A percentile compares a stretch with the other conserved stretches of the same genome.
Evolutionary conservation across 1,140 invertebrate species (phyloP).

Genomic region (Drosophila ironensis): DNA sequence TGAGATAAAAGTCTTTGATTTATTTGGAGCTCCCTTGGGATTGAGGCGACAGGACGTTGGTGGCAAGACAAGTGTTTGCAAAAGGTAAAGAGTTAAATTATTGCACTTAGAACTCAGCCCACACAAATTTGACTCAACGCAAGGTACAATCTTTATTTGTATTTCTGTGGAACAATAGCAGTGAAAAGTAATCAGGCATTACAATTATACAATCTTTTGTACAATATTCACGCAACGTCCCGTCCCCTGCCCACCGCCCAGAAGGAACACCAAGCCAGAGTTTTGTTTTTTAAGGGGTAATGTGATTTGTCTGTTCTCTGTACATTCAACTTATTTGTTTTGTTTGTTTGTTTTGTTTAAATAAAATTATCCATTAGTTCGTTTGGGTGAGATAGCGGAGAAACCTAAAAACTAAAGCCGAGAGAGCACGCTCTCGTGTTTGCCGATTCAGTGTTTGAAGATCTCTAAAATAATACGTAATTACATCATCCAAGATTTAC

Average conservation of each 20-base stretch:
- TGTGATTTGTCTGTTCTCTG: slow-evolving; percentile 23
- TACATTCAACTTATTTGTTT: slow-evolving; percentile 14
- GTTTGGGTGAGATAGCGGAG: slow-evolving; percentile 58
- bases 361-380: slow-evolving; percentile 30
- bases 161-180: no score
- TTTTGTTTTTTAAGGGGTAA: slow-evolving; percentile 6
- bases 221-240: not conserved
- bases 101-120: no score
- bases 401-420: slow-evolving; percentile 50
- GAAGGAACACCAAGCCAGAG: slow-evolving; percentile 14
- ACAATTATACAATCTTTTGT: not conserved
- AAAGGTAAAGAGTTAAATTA: no score
- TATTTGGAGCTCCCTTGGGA: not conserved
- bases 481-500: slow-evolving; percentile 80
- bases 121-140: no score
- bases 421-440: not conserved
- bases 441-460: slow-evolving; percentile 12
- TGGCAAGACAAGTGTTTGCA: no score
- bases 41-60: slow-evolving; percentile 6
- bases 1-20: slow-evolving; percentile 38
- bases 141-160: no score
- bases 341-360: no score
- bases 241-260: not conserved
- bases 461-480: slow-evolving; percentile 57
- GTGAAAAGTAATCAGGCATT: no score